These are phyloP conservation scores for Monopterus albus DNA, from an alignment of 2,113 vertebrate species.

Conservation along the genomic window DNA sequence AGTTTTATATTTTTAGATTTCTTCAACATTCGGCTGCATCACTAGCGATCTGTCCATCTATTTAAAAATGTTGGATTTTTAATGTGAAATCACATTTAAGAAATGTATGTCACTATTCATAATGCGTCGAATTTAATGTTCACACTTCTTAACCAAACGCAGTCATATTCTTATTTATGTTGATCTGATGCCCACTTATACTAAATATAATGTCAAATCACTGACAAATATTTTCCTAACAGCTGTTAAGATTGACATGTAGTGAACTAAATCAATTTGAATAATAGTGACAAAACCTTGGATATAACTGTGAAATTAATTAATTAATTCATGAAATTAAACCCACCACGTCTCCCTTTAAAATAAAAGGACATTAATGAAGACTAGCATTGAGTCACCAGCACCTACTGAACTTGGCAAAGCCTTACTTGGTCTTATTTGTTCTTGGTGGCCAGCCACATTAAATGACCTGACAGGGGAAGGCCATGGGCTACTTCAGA, in stretches of 20 bases:
- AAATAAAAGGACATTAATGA: conserved; percentile 47
- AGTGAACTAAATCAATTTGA: neutral
- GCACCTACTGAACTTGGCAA: conserved; percentile 60
- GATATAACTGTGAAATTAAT: too few relatives aligned
- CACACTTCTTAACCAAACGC: neutral
- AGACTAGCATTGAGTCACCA: conserved; percentile 51
- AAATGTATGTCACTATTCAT: neutral
- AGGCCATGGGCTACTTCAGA: conserved; percentile 78
- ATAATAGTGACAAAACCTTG: too few relatives aligned
- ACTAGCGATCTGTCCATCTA: neutral
- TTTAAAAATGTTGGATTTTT: neutral
- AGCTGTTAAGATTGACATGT: neutral
- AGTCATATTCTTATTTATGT: neutral
- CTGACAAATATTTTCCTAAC: neutral
- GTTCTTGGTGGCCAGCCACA: conserved; percentile 67
- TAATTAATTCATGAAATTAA: neutral
- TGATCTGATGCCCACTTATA: neutral
- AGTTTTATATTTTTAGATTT: neutral
- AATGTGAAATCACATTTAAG: too few relatives aligned
- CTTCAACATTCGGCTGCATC: neutral
- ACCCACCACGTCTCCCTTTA: conserved; percentile 18
- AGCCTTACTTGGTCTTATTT: conserved; percentile 58
- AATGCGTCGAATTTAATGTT: neutral
- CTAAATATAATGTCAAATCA: neutral
- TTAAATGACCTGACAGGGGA: conserved; percentile 78